Percentiles rank a stretch among this genome's conserved stretches.
These are phyloP conservation scores for Actinia equina DNA, from an alignment of 64 coral and sea anemone genomes.

Conservation along the genomic window DNA sequence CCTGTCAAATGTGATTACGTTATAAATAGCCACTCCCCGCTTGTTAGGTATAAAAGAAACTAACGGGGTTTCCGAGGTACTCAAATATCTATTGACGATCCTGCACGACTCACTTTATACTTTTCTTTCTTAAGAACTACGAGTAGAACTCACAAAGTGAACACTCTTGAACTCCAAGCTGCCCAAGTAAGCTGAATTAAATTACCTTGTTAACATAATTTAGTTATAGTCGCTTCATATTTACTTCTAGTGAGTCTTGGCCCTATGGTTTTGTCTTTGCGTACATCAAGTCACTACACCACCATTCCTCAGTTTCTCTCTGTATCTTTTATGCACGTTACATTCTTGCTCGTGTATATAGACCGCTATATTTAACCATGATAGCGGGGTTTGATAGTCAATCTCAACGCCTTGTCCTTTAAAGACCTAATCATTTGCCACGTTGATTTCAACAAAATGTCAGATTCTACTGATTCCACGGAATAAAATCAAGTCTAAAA, in stretches of 20 bases:
- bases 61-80: neutral
- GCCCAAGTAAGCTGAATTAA: neutral
- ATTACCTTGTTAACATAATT: neutral
- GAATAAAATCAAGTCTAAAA: neutral
- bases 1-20: slow-evolving; percentile 25
- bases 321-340: neutral
- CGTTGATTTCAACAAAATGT: neutral
- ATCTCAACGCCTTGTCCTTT: neutral
- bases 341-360: neutral
- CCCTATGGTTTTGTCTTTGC: neutral
- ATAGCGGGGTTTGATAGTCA: neutral
- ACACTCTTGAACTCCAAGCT: neutral
- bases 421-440: neutral
- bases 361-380: neutral
- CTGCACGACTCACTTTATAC: neutral
- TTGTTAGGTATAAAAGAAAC: slow-evolving; percentile 15
- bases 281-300: neutral
- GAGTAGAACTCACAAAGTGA: neutral
- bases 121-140: neutral
- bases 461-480: neutral
- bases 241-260: neutral
- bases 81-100: neutral
- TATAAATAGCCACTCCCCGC: slow-evolving; percentile 18
- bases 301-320: neutral
- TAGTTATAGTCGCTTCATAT: neutral